Evolutionary conservation across 2,888 invertebrate genomes (phyloP).

Genomic region (Brenthis ino): DNA sequence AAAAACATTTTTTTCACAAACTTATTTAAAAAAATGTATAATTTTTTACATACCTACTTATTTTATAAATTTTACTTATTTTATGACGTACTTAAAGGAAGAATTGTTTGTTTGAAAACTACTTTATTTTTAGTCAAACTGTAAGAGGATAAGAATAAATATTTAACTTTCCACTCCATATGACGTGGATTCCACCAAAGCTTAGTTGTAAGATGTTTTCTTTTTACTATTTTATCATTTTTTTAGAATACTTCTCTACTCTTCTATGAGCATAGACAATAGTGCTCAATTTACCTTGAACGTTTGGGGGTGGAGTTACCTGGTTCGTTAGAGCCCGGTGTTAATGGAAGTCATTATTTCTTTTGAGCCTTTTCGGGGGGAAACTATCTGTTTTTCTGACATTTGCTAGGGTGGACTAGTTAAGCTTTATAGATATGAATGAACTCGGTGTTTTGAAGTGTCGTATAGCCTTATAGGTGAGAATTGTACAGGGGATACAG

Average conservation of each 20-base stretch:
- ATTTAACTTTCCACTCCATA: no score
- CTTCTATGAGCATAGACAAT: neutral
- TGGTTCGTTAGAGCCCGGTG: slow-evolving; percentile 22
- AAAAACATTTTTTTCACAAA: no score
- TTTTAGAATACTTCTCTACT: no score
- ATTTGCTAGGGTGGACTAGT: slow-evolving; percentile 8
- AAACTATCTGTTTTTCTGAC: slow-evolving; percentile 4
- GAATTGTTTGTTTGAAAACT: no score
- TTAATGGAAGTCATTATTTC: slow-evolving; percentile 23
- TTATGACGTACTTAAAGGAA: no score
- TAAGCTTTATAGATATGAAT: slow-evolving; percentile 18
- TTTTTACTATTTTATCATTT: neutral
- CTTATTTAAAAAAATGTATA: no score
- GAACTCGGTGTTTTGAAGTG: slow-evolving; percentile 6
- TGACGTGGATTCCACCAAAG: no score
- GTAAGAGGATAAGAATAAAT: no score
- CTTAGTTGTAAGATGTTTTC: neutral
- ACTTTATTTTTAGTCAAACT: no score
- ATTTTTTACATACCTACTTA: no score
- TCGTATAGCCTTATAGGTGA: neutral
- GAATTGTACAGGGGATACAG: no score
- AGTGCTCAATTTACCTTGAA: neutral
- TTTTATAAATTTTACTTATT: no score
- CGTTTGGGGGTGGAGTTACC: slow-evolving; percentile 10
- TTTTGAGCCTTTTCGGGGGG: slow-evolving; percentile 4